Conservation (phyloP, 2,888 invertebrate species). For the Aelia acuminata region DNA sequence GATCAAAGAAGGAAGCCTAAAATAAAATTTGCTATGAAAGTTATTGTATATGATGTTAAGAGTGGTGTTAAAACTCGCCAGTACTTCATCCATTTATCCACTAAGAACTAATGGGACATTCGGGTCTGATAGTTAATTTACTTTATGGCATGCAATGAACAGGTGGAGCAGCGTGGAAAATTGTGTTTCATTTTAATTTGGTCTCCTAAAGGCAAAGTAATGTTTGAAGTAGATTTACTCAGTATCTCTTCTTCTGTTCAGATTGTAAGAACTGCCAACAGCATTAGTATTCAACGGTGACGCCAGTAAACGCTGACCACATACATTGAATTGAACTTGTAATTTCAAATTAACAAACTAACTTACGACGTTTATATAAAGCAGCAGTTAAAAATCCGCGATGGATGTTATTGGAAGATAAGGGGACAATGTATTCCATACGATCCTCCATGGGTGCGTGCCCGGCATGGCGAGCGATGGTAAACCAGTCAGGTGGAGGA, state of each 20-base stretch:
- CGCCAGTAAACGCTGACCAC: neutral
- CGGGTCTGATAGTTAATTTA: neutral
- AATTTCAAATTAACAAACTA: constrained; percentile 2
- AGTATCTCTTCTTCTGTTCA: neutral
- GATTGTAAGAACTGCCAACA: neutral
- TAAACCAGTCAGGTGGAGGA: constrained; percentile 29
- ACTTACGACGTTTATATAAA: neutral
- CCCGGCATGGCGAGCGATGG: neutral
- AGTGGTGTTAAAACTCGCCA: no score
- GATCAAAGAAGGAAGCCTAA: no score
- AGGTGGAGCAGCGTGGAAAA: neutral
- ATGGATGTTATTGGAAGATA: constrained; percentile 36
- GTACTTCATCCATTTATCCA: no score
- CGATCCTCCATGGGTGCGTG: neutral
- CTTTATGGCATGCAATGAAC: neutral
- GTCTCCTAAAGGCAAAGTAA: neutral
- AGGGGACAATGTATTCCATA: constrained; percentile 9
- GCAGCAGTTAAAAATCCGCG: constrained; percentile 33
- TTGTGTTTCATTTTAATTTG: neutral
- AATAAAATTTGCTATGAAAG: no score
- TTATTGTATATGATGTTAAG: no score
- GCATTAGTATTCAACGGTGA: neutral
- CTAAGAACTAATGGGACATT: no score
- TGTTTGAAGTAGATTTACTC: neutral
- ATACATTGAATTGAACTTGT: neutral